Base-by-base conservation (phyloP, 1,140 invertebrate genomes). In the Laupala kohalensis region DNA sequence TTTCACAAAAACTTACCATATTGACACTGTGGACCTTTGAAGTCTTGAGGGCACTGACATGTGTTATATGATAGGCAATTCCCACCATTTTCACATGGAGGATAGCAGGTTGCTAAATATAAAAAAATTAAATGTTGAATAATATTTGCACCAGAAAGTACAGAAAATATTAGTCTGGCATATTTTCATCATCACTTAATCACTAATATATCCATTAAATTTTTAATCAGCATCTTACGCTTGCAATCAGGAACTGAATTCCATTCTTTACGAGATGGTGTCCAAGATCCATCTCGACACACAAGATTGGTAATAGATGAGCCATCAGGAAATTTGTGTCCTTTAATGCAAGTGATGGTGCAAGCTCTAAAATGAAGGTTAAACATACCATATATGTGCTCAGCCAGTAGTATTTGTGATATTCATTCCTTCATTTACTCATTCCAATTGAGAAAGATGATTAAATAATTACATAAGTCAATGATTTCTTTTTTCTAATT, bases 31-130 rank as follows among this genome's bases (percentile, higher is more conserved):
- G 86, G 82, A 5, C 92, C 92, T 68, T 87, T 83, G 76, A 84
- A 92, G 15, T 88, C 86, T 68, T 86, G 81, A 0, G 90, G 84
- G 76, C 92, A 95, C 73, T 91, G 86, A 71, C 92, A 95, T 2
- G 85, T 81, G 78, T 93, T 90, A 12, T 86, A 83, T 0, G 88
- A 84, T 0, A 93, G 79, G 79, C 92, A 95, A 64, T 85, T 84
- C 0, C 92, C 92, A 6, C 88, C 90, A 76, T 94, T 93, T 70
- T 83, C 72, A 77, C 92, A 94, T 0, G 86, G 82, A 2, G 91
- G 92, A 69, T 84, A 76, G 75, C 92, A 94, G 26, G 87, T 84
- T 1, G 90, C 89, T 90, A 53, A 53, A 53, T 53, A 13, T 19
- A 53, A 9, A 53, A 53, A 9, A 53, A 53, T 53, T 53, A 53